These are phyloP conservation scores for Noctua janthina DNA, from an alignment of 2,888 invertebrate species.

Conservation along the genomic window DNA sequence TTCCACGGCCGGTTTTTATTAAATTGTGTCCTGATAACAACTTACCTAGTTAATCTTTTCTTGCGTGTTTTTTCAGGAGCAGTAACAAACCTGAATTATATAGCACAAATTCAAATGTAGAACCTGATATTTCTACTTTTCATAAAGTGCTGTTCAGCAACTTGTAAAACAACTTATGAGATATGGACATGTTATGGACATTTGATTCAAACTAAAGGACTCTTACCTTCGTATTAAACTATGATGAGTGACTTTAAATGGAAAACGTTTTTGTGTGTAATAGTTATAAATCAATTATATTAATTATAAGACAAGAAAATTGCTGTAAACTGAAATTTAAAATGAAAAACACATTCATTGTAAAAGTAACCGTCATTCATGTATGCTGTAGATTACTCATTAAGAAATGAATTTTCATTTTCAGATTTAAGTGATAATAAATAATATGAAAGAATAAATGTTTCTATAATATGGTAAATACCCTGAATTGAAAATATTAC, in stretches of 20 bases:
- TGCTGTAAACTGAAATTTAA: neutral
- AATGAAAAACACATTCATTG: conserved; percentile 1
- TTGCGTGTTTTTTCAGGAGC: conserved; percentile 77
- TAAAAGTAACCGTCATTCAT: neutral
- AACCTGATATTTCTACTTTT: conserved; percentile 93
- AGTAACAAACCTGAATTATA: conserved; percentile 82
- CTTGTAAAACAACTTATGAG: conserved; percentile 69
- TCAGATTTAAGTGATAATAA: conserved; percentile 12
- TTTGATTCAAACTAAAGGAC: neutral
- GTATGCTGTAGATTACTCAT: neutral
- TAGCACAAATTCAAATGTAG: conserved; percentile 90
- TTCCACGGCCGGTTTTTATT: neutral
- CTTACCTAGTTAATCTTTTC: neutral
- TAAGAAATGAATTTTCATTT: neutral
- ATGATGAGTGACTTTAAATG: conserved; percentile 19
- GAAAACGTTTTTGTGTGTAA: conserved; percentile 5
- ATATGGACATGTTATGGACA: neutral
- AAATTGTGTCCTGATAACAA: neutral
- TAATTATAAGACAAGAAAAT: neutral
- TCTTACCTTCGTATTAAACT: neutral
- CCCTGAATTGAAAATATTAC: neutral
- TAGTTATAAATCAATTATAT: conserved; percentile 21
- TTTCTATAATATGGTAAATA: neutral
- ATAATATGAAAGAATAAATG: conserved; percentile 9
- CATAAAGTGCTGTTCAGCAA: conserved; percentile 92